phyloP scores from a whole-genome alignment of 2,113 vertebrate genomes.

The Mus spicilegus region DNA sequence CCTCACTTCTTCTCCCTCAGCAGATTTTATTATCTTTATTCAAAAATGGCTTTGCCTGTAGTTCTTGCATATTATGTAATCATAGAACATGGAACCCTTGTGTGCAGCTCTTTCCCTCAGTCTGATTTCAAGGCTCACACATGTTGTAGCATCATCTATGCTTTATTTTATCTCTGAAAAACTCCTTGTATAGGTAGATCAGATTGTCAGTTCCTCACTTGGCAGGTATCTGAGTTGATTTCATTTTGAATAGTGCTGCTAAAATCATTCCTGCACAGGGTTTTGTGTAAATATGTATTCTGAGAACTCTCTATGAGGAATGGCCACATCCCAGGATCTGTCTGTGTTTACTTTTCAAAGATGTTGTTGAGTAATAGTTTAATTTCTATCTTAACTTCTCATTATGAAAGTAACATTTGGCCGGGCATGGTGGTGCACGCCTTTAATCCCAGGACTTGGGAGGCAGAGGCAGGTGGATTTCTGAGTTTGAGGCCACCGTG shows the following conservation, averaged over 20 bases:
- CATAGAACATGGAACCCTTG: neutral
- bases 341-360: neutral
- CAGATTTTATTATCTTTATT: neutral
- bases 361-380: neutral
- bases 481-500: no score
- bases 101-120: neutral
- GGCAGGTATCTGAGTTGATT: neutral
- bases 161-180: neutral
- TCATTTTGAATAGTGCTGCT: neutral
- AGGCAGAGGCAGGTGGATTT: no score
- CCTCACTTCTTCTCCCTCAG: neutral
- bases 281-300: neutral
- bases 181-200: neutral
- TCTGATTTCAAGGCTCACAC: neutral
- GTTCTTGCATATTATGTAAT: neutral
- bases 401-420: neutral
- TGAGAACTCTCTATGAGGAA: neutral
- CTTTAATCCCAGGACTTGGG: no score
- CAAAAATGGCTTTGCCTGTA: neutral
- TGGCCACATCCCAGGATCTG: neutral
- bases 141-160: no score
- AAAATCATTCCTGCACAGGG: neutral
- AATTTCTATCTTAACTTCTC: constrained; percentile 25
- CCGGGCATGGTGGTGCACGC: no score
- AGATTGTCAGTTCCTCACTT: neutral